Base-by-base conservation (phyloP, 2,888 invertebrate genomes). In the Mylabris sibirica region DNA sequence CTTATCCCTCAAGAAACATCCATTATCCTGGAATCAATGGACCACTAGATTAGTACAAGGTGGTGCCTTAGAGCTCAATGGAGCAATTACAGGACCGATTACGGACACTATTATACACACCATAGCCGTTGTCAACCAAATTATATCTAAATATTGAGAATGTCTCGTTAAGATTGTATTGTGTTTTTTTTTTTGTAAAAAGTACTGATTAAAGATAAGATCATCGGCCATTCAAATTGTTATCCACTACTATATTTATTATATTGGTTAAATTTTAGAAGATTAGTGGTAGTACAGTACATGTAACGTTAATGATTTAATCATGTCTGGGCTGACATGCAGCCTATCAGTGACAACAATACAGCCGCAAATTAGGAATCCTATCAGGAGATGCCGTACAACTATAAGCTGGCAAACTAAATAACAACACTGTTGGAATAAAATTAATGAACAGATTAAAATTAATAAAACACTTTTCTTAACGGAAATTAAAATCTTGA, bases 21-120 rank as follows among this genome's bases (percentile, higher is more conserved):
- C 81, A 83, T 84, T 84, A 82, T 82, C 79, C 80, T 78, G 78
- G 81, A 83, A 83, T 84, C 83, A 83, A 84, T 84, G 82, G 82
- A 78, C 82, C 81, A 78, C 82, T 77, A 80, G 82, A 83, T 83
- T 82, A 83, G 82, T 80, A 79, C 78, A 79, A 80, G 81, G 82
- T 80, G 81, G 78, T 80, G 79, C 82, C 82, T 82, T 81, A 76
- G 78, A 78, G 77, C 82, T 82, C 81, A 82, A 82, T 82, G 81
- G 82, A 79, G 81, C 83, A 83, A 83, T 83, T 83, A 83, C 82
- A 76, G 75, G 80, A 75, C 76, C 80, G 82, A 81, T 81, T 80
- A 79, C 79, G 76, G 76, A 44, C 73, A 74, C 76, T 75, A 76
- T 67, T 72, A 75, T 77, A 76, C 71, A 76, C 71, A 72, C 72